These are phyloP conservation scores for Serinus canaria DNA, from an alignment of 2,113 vertebrate species.

Conservation along the genomic window DNA sequence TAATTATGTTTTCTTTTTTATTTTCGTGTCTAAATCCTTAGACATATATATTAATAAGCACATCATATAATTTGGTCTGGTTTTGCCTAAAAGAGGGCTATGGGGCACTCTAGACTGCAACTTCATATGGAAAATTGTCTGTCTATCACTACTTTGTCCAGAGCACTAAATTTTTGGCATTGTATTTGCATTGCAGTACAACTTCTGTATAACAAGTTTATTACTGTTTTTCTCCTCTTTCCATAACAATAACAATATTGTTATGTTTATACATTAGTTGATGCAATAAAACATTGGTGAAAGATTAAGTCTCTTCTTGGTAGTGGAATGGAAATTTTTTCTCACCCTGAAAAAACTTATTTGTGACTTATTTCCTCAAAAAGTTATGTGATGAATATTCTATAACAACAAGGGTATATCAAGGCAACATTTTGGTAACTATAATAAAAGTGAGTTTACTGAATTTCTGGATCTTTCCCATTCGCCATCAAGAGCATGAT, in stretches of 20 bases:
- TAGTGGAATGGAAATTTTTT: background rate
- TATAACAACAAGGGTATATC: rapidly evolving
- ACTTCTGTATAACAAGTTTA: background rate
- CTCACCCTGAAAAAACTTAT: background rate
- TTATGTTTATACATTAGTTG: background rate
- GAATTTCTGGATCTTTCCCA: background rate
- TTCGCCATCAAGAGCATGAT: background rate
- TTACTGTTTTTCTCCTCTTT: background rate
- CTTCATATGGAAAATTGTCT: background rate
- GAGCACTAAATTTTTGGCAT: background rate
- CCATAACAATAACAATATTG: background rate
- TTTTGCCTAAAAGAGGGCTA: background rate
- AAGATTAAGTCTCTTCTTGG: background rate
- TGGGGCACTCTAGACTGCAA: background rate
- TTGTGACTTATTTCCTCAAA: background rate
- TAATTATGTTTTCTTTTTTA: background rate
- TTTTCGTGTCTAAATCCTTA: background rate
- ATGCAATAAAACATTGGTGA: background rate
- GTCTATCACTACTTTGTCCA: background rate
- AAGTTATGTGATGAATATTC: background rate
- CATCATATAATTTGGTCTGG: rapidly evolving
- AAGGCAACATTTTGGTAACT: background rate
- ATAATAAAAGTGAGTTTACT: background rate
- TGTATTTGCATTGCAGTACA: background rate
- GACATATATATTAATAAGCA: background rate